phyloP scores from a whole-genome alignment of 2,888 invertebrate genomes.

The Chymomyza caudatula region DNA sequence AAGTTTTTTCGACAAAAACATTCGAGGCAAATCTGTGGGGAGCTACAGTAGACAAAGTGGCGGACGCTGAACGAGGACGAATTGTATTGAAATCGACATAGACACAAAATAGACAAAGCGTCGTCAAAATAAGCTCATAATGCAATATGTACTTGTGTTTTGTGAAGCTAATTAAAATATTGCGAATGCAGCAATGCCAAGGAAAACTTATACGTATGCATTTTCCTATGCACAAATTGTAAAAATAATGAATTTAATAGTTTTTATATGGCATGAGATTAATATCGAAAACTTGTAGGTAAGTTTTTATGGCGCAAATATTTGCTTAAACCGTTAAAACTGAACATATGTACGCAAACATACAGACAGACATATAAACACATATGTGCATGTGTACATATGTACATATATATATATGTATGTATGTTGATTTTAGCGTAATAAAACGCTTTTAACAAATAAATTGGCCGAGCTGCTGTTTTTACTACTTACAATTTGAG shows the following conservation, averaged over 20 bases:
- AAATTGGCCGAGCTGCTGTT: background rate
- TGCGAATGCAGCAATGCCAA: background rate
- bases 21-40: constrained; percentile 9
- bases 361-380: background rate
- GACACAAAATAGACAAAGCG: constrained; percentile 5
- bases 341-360: background rate
- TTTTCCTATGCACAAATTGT: background rate
- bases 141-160: background rate
- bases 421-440: background rate
- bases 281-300: background rate
- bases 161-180: background rate
- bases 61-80: background rate
- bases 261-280: background rate
- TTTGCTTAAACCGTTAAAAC: background rate
- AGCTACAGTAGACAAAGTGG: constrained; percentile 24
- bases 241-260: background rate
- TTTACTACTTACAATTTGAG: constrained; percentile 84
- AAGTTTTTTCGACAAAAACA: constrained; percentile 1
- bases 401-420: background rate
- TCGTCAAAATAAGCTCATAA: background rate
- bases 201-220: background rate
- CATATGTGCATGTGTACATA: background rate
- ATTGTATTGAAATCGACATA: constrained; percentile 30
- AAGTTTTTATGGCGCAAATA: background rate
- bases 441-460: background rate